These are phyloP conservation scores for Craniophora ligustri DNA, from an alignment of 2,888 invertebrate species.

Conservation along the genomic window DNA sequence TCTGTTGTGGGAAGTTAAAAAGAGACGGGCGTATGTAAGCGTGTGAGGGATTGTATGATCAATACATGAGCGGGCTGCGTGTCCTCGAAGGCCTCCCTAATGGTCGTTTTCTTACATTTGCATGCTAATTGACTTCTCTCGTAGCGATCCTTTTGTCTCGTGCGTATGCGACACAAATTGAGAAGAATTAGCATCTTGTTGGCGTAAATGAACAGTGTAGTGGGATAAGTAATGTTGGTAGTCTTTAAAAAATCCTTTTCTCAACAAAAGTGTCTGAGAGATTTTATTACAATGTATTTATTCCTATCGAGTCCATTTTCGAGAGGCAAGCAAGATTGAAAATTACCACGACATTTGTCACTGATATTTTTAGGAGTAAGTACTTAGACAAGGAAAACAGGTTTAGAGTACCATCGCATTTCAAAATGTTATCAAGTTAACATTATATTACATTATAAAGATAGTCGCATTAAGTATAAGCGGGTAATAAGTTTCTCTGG, in stretches of 20 bases:
- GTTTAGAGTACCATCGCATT: too few species aligned
- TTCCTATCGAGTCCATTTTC: too few species aligned
- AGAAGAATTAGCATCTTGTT: conserved; percentile 70
- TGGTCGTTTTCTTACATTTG: conserved; percentile 88
- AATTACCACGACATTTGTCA: too few species aligned
- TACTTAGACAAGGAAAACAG: too few species aligned
- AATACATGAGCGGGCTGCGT: conserved; percentile 74
- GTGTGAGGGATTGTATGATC: conserved; percentile 85
- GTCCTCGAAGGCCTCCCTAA: conserved; percentile 73
- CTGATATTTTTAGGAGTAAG: too few species aligned
- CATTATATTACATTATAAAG: too few species aligned
- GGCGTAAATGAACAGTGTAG: conserved; percentile 48
- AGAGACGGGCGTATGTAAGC: conserved; percentile 86
- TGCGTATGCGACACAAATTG: conserved; percentile 76
- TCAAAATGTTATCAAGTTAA: too few species aligned
- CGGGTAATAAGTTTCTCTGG: too few species aligned
- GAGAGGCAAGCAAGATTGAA: too few species aligned
- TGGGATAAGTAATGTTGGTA: conserved; percentile 21
- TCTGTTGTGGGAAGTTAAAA: conserved; percentile 87
- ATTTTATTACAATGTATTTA: too few species aligned
- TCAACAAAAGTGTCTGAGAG: too few species aligned
- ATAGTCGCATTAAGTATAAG: too few species aligned
- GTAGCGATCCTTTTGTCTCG: conserved; percentile 76
- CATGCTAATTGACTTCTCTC: conserved; percentile 85
- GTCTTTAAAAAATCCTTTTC: neutral